Percentiles rank a stretch among this genome's conserved stretches.
These are phyloP conservation scores for Cepaea hortensis DNA, from an alignment of 2,888 invertebrate genomes.

Conservation along the genomic window DNA sequence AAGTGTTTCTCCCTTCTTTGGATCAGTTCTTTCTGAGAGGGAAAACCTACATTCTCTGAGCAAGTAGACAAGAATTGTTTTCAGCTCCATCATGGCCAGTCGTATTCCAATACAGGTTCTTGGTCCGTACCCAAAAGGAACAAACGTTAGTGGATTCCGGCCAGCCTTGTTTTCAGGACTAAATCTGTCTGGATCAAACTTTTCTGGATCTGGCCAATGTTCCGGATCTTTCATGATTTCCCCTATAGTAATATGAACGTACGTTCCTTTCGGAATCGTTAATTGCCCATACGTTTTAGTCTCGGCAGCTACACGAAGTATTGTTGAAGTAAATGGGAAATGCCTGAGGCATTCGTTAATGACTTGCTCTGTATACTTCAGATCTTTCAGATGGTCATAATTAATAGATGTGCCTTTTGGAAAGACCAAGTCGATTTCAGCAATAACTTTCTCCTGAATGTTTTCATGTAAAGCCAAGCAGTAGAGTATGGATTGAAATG, in stretches of 20 bases:
- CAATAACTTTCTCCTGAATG: conserved; percentile 27
- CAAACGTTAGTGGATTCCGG: conserved; percentile 26
- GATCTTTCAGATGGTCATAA: conserved; percentile 14
- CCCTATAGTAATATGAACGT: conserved; percentile 16
- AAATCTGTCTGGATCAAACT: conserved; percentile 38
- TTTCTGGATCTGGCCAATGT: conserved; percentile 36
- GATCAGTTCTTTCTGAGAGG: conserved; percentile 29
- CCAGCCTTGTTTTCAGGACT: conserved; percentile 32
- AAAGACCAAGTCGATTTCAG: conserved; percentile 14
- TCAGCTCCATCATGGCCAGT: conserved; percentile 30
- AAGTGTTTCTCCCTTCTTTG: conserved; percentile 18
- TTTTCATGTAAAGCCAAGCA: conserved; percentile 27
- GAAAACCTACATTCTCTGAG: background rate
- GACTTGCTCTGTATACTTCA: conserved; percentile 40
- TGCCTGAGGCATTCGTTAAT: conserved; percentile 32
- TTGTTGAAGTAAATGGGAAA: conserved; percentile 17
- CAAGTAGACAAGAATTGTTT: conserved; percentile 1
- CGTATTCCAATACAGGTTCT: conserved; percentile 27
- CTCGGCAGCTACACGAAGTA: background rate
- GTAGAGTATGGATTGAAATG: conserved; percentile 22
- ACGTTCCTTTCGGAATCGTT: conserved; percentile 22
- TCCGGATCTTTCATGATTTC: conserved; percentile 34
- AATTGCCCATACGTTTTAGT: conserved; percentile 27
- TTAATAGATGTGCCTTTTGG: background rate
- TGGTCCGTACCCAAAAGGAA: conserved; percentile 39